A percentile compares a stretch with the other conserved stretches of the same genome.
Conservation (phyloP, 1,140 invertebrate genomes). For the Akabosia matsudoensis region DNA sequence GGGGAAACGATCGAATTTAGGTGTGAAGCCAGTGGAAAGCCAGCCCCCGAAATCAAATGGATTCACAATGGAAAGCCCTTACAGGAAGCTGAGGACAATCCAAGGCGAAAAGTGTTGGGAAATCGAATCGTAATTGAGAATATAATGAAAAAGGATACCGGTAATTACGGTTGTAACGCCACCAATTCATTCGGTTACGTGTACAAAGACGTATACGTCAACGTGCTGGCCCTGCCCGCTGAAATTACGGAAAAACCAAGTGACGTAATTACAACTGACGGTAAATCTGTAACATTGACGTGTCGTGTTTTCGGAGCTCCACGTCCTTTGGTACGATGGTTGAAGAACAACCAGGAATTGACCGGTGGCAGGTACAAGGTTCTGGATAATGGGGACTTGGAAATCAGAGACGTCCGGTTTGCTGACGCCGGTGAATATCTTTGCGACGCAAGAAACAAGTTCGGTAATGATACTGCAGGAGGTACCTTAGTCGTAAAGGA, state of each 20-base stretch:
- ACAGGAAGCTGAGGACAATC: conserved; percentile 69
- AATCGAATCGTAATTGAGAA: conserved; percentile 79
- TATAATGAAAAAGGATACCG: conserved; percentile 84
- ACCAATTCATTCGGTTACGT: conserved; percentile 97
- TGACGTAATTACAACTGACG: conserved; percentile 76
- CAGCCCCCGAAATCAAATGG: conserved; percentile 89
- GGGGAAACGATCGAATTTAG: conserved; percentile 81
- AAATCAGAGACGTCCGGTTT: conserved; percentile 77
- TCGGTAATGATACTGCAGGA: conserved; percentile 71
- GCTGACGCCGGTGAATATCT: conserved; percentile 83
- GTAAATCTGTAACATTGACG: conserved; percentile 73
- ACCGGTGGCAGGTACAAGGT: conserved; percentile 78
- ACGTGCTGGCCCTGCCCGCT: conserved; percentile 88
- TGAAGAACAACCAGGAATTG: conserved; percentile 71
- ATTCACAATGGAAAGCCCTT: conserved; percentile 93
- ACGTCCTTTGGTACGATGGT: conserved; percentile 90
- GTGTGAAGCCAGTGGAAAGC: conserved; percentile 83
- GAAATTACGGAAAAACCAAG: conserved; percentile 78
- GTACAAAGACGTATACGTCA: conserved; percentile 96
- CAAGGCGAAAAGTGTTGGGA: conserved; percentile 59
- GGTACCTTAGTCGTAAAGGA: conserved; percentile 80
- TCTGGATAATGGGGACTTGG: conserved; percentile 73
- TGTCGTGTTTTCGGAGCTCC: conserved; percentile 96
- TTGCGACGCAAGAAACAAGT: conserved; percentile 90
- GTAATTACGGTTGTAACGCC: conserved; percentile 89